Evolutionary conservation across 2,113 vertebrate species (phyloP), one percentile per base, ranked within the genome.

Genomic region (Megalops atlanticus): DNA sequence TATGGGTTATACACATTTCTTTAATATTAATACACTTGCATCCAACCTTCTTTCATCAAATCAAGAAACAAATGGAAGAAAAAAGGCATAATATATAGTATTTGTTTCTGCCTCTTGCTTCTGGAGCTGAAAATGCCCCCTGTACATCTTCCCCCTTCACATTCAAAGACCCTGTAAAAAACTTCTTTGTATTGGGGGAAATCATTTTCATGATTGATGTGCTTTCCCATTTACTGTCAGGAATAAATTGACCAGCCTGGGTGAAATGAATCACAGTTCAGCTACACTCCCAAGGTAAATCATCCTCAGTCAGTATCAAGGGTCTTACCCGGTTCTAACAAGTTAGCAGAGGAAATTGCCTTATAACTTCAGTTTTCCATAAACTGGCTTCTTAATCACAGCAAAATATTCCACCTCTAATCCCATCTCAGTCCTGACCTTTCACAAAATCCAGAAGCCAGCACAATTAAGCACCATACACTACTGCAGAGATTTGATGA

Each of bases 381-480:
- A 91, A 75, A 82, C 83, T 81, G 49, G 85, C 84, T 85, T 87
- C 92, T 92, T 94, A 89, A 95, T 95, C 93, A 92, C 86, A 82
- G 89, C 89, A 90, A 93, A 93, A 92, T 89, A 93, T 92, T 94
- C 86, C 90, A 87, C 89, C 94, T 92, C 91, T 94, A 96, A 97
- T 95, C 94, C 94, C 92, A 94, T 94, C 93, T 94, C 93, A 92
- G 90, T 90, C 88, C 93, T 95, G 92, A 93, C 93, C 93, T 94
- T 92, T 93, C 92, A 93, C 91, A 90, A 93, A 90, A 92, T 86
- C 92, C 89, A 83, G 89, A 91, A 87, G 93, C 92, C 90, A 90
- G 88, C 89, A 95, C 94, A 96, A 97, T 97, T 96, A 96, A 93
- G 88, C 89, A 87, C 87, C 84, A 89, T 88, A 87, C 89, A 94